Evolutionary conservation across 2,888 invertebrate species (phyloP).

Genomic region (Dynastes tityus): DNA sequence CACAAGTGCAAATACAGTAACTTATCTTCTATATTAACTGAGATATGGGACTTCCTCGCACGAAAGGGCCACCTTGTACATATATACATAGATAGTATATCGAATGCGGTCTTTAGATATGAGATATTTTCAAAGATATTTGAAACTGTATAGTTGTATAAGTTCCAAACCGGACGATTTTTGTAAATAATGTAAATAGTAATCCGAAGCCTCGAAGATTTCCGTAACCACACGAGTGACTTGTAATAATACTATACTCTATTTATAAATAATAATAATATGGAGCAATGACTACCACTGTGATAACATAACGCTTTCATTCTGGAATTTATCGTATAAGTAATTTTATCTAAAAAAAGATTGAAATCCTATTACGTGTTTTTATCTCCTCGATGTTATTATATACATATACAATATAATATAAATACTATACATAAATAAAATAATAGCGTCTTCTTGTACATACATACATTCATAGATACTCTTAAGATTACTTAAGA

Average conservation of each 20-base stretch:
- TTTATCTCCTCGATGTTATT: constrained; percentile 51
- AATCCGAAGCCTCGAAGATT: constrained; percentile 38
- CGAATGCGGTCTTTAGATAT: neutral
- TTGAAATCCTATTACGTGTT: constrained; percentile 63
- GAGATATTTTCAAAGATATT: neutral
- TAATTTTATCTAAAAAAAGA: constrained; percentile 67
- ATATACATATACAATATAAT: constrained; percentile 46
- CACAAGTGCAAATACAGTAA: no score
- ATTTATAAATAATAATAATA: constrained; percentile 63
- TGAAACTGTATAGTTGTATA: constrained; percentile 1
- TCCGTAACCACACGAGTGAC: constrained; percentile 48
- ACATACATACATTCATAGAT: constrained; percentile 46
- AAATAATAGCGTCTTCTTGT: constrained; percentile 53
- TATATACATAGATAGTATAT: neutral
- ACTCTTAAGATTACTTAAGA: constrained; percentile 19
- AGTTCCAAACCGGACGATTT: constrained; percentile 2
- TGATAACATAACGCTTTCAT: constrained; percentile 72
- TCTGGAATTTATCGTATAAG: constrained; percentile 69
- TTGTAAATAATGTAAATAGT: constrained; percentile 45
- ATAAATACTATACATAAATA: constrained; percentile 37
- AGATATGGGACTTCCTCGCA: no score
- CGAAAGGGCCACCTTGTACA: no score
- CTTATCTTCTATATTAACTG: no score
- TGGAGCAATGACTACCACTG: constrained; percentile 72
- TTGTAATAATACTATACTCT: constrained; percentile 47